These are phyloP conservation scores for Periparus ater DNA, from an alignment of 2,797 vertebrate genomes.

Conservation along the genomic window DNA sequence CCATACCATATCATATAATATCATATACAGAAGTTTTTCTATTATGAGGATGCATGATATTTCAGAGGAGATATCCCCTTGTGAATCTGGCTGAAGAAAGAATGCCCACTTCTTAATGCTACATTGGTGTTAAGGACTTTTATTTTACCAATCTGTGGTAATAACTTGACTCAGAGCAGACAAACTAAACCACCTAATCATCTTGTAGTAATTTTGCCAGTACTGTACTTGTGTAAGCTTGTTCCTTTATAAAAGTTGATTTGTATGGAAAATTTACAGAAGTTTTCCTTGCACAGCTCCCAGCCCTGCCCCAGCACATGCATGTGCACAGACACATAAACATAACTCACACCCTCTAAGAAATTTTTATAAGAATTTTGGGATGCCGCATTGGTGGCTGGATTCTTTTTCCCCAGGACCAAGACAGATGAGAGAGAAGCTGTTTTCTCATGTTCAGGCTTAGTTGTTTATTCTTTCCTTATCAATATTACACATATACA, in stretches of 20 bases:
- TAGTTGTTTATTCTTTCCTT: too few species aligned
- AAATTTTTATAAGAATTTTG: too few species aligned
- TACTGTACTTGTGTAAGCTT: not conserved
- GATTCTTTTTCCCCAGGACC: too few species aligned
- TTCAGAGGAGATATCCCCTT: not conserved
- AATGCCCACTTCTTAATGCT: not conserved
- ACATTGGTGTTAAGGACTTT: not conserved
- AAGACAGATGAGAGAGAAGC: too few species aligned
- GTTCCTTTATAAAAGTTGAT: not conserved
- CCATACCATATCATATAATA: too few species aligned
- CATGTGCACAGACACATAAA: too few species aligned
- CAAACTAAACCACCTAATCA: not conserved
- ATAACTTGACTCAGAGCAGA: not conserved
- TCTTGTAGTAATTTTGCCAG: not conserved
- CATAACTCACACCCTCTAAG: not conserved
- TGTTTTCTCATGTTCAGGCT: too few species aligned
- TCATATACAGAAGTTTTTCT: too few species aligned
- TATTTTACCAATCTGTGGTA: not conserved
- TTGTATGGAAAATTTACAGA: not conserved
- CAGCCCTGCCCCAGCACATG: not conserved
- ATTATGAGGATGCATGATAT: too few species aligned
- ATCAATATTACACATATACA: too few species aligned
- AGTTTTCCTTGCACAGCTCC: not conserved
- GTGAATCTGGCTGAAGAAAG: not conserved
- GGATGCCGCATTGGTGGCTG: too few species aligned